Percentiles rank a stretch among this genome's conserved stretches.
Conservation (phyloP, 2,113 vertebrate genomes). For the Chaetorhynchus papuensis region DNA sequence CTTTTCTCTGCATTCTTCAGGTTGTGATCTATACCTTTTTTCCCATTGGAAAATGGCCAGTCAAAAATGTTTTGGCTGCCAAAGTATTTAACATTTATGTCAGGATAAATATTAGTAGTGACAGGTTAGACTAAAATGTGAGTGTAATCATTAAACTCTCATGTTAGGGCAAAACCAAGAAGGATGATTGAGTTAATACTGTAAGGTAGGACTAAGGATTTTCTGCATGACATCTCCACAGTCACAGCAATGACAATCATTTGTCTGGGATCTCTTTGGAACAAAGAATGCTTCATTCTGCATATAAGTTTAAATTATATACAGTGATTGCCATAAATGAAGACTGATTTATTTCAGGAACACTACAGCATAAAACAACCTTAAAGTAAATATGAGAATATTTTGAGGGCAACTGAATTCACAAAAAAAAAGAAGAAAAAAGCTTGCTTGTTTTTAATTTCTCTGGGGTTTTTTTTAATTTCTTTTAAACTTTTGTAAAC, state of each 20-base stretch:
- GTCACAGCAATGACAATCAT: neutral
- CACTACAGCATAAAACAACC: neutral
- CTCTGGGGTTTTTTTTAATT: accelerated
- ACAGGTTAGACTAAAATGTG: neutral
- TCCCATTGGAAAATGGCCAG: neutral
- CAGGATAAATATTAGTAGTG: neutral
- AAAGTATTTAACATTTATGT: neutral
- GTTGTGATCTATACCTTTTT: neutral
- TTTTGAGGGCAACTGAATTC: neutral
- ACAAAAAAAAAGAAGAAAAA: neutral
- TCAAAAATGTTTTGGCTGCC: neutral
- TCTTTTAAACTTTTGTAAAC: neutral
- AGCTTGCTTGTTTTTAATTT: accelerated
- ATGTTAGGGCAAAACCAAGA: neutral
- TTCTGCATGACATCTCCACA: neutral
- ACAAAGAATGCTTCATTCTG: neutral
- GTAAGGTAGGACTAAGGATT: neutral
- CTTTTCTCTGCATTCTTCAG: neutral
- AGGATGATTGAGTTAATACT: neutral
- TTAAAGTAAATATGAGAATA: neutral
- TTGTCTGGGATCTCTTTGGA: neutral
- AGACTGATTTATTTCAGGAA: neutral
- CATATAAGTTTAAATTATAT: neutral
- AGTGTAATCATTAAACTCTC: neutral
- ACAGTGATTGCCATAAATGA: neutral